Base-by-base conservation (phyloP, 2,113 vertebrate species). In the Rhinolophus sinicus region DNA sequence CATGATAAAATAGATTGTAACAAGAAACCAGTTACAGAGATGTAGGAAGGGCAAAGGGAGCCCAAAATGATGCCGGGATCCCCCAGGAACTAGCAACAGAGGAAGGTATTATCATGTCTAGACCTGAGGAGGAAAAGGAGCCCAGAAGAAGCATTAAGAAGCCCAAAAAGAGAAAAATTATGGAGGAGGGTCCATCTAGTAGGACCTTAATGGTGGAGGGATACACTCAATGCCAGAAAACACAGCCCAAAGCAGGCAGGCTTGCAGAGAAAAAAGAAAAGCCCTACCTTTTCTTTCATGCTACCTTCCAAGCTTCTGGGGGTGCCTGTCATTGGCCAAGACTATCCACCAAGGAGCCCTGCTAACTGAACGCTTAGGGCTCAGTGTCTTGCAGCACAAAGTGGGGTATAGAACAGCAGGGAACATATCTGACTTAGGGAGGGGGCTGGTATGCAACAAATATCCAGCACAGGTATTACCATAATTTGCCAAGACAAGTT, bases 401-500 rank as follows among this genome's bases (percentile, higher is more conserved):
- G 15, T n/a, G 50, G 35, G 84, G 1, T 38, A 89, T n/a, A 73
- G 15, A 85, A 47, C 26, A 92, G 24, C 22, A 26, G 54, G 76
- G 44, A 72, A 47, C 40, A 60, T 8, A 44, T 28, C 82, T 94
- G 33, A 87, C 5, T 12, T 19, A 35, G 18, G 11, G 5, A 38
- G 10, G 13, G 8, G 40, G 16, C 16, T 33, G 2, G 28, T 13
- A 24, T 21, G 30, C n/a, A 75, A 26, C 75, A 84, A 86, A 72
- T 21, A 88, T 35, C 0, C 33, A 87, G 54, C n/a, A 35, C 1
- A 38, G 58, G n/a, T 12, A n/a, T 26, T 12, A 33, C 24, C 62
- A 28, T n/a, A 54, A 47, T 44, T 90, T n/a, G 47, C 81, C 44
- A 95, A 82, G 81, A 65, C 33, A 70, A 44, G 15, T 72, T 90